Base-by-base conservation (phyloP, 2,888 invertebrate genomes). In the Bugula neritina region DNA sequence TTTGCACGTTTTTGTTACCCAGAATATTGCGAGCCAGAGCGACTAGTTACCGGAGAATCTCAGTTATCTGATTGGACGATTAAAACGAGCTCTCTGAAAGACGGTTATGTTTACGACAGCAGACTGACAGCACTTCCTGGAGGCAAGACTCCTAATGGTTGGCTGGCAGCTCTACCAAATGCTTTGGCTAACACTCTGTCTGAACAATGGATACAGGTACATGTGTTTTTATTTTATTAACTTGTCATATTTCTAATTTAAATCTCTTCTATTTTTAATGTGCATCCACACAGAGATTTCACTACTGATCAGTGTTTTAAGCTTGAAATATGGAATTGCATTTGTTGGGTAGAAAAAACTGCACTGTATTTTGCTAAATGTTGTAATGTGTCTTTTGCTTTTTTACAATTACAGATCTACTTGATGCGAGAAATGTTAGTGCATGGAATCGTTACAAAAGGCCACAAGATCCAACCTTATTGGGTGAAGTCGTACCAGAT, bases 401-500 rank as follows among this genome's bases (percentile, higher is more conserved):
- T n/a, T n/a, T n/a, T n/a, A n/a, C n/a, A n/a, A n/a, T n/a, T n/a
- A n/a, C n/a, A 70, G 70, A 23, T 70, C 2, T 43, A 35, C 29
- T 52, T 70, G 25, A 23, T 5, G 17, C 34, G 70, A 29, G 70
- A 70, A 3, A 70, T 70, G 70, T 27, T 70, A 3, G 54, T 70
- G 25, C 54, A 54, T 25, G 70, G 70, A 54, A 25, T 70, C 2
- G 31, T 70, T 2, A 70, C 70, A 10, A 43, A 70, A 23, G 70
- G 70, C 25, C 70, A 54, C 31, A 31, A 5, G 2, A 21, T 27
- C 2, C 70, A 70, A 29, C 35, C 35, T 13, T 54, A 70, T 23
- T 70, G 70, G 70, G 70, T 70, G 10, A 70, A 70, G 52, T 54
- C 70, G 1, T 70, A 54, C 31, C 43, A 70, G 23, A 10, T 70